phyloP scores from a whole-genome alignment of 2,113 vertebrate species.

The Tricholaema leucomelas region DNA sequence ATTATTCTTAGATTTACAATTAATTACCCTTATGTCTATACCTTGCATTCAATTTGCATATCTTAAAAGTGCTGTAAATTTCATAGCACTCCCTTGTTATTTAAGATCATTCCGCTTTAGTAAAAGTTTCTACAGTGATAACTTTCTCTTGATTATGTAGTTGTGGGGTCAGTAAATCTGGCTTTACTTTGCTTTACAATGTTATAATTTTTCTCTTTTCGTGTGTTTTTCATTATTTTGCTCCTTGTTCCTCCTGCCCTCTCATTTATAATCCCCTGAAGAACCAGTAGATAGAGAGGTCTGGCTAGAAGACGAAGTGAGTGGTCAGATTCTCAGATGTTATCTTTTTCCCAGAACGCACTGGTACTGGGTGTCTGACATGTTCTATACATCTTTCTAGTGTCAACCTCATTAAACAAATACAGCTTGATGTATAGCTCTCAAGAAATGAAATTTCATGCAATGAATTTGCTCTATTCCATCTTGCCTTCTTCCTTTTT shows the following conservation, averaged over 20 bases:
- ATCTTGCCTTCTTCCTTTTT: background rate
- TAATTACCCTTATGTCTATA: constrained; percentile 98
- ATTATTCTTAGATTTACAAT: constrained; percentile 99
- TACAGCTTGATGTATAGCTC: constrained; percentile 84
- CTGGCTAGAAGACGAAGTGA: constrained; percentile 87
- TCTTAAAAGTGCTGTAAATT: constrained; percentile 91
- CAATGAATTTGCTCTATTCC: background rate
- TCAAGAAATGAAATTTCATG: constrained; percentile 85
- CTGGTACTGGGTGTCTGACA: constrained; percentile 90
- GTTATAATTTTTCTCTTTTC: constrained; percentile 81
- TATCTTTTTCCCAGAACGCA: constrained; percentile 89
- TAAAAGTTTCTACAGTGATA: constrained; percentile 79
- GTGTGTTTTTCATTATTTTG: constrained; percentile 87
- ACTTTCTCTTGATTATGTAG: constrained; percentile 77
- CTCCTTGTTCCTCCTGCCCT: constrained; percentile 85
- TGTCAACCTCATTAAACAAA: constrained; percentile 94
- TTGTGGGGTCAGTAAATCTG: constrained; percentile 81
- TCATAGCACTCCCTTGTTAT: constrained; percentile 86
- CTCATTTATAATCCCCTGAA: constrained; percentile 92
- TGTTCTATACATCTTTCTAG: constrained; percentile 93
- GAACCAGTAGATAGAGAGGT: constrained; percentile 87
- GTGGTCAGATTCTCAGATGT: constrained; percentile 89
- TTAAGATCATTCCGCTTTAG: constrained; percentile 81
- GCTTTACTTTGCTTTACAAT: constrained; percentile 64
- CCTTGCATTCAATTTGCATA: constrained; percentile 97